Base-by-base conservation (phyloP, 2,113 vertebrate genomes). In the Caracal caracal region DNA sequence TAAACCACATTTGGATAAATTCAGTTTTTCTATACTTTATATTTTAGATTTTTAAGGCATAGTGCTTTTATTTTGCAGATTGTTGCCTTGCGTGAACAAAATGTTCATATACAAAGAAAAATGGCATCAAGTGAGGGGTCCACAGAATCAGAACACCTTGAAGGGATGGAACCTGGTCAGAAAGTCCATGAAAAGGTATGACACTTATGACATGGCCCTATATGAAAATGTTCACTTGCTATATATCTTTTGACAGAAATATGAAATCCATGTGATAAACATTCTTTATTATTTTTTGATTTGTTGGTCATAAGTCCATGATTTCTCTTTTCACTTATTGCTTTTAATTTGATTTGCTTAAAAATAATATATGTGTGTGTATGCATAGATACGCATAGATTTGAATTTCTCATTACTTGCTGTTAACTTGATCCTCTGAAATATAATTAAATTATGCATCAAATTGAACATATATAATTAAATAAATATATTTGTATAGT, bases 51-150 rank as follows among this genome's bases (percentile, higher is more conserved):
- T 93, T 97, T 95, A 98, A 95, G 8, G 8, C 33, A 53, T 20
- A 61, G 40, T 71, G n/a, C 63, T 97, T 92, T 94, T 98, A 0
- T 98, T 96, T 98, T 98, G 28, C 98, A 99, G 99, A 99, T 99
- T 88, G 99, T 99, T 98, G 99, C 99, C 98, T 99, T 99, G 98
- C 98, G 99, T 90, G 99, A 99, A 97, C 99, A 99, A 99, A 99
- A 99, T 99, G 99, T 99, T 94, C 99, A 99, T 97, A 99, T 99
- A 97, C 99, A 99, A 98, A 99, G 99, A 96, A 99, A 99, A 99
- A 99, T 99, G 98, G 99, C 99, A 51, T 99, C 99, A 20, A 99
- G 99, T 82, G 99, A 99, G 16, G 99, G 98, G 26, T 96, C 98
- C 97, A 96, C 98, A 15, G 99, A 99, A 71, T 99, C 99, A 26